A percentile compares a stretch with the other conserved stretches of the same genome.
Conservation (phyloP, 2,797 vertebrate species). For the Euthynnus affinis region DNA sequence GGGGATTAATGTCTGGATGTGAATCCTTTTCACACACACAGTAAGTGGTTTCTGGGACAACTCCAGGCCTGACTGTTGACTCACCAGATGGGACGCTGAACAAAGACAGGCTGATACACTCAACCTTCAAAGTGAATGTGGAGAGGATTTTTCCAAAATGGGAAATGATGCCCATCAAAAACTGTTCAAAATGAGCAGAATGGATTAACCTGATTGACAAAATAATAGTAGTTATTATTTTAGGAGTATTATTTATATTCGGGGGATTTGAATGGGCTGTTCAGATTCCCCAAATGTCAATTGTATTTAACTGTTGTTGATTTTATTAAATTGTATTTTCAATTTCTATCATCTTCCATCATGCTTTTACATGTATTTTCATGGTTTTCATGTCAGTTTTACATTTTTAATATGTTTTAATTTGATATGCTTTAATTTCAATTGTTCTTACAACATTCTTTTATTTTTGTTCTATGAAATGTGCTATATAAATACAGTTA, state of each 20-base stretch:
- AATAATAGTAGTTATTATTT: neutral
- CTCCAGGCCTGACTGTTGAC: conserved; percentile 58
- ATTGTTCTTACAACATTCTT: too few species aligned
- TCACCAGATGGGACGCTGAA: conserved; percentile 60
- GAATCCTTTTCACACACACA: conserved; percentile 66
- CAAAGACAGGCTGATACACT: conserved; percentile 25
- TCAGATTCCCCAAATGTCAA: neutral
- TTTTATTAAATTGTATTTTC: too few species aligned
- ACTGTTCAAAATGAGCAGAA: neutral
- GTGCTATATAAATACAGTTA: too few species aligned
- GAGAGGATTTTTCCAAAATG: conserved; percentile 10
- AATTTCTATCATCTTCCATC: too few species aligned
- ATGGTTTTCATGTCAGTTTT: too few species aligned
- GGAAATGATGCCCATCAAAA: neutral
- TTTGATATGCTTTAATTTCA: too few species aligned
- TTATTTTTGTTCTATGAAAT: too few species aligned
- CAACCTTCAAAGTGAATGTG: conserved; percentile 12
- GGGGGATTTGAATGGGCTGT: neutral
- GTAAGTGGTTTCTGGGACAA: conserved; percentile 66
- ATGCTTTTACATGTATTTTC: too few species aligned
- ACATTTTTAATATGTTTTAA: too few species aligned
- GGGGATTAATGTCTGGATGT: conserved; percentile 67
- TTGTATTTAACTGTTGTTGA: neutral
- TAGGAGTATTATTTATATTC: neutral
- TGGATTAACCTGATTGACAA: neutral